Base-by-base conservation (phyloP, 2,888 invertebrate genomes). In the Heliconius hortense region DNA sequence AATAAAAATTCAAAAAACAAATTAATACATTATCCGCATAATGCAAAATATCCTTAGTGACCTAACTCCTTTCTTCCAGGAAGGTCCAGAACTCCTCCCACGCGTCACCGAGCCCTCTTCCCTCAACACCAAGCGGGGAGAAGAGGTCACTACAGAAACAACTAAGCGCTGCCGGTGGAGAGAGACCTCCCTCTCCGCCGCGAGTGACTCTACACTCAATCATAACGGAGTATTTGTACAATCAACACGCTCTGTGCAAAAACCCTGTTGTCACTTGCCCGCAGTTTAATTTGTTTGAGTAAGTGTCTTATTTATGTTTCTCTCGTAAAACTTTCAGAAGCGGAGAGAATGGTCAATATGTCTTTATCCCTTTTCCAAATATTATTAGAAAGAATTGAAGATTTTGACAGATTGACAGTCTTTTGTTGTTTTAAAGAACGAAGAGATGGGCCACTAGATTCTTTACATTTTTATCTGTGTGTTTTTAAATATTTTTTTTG, bases 251-350 rank as follows among this genome's bases (percentile, higher is more conserved):
- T n/a, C 94, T 98, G 11, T 99, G 99, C 94, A 98, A 97, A 92
- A 98, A 99, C 91, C 99, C 99, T 0, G 98, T 99, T 94, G 97
- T 98, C 53, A 99, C 98, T 0, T 99, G 99, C 90, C 99, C 99
- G 0, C 98, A 98, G 86, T 99, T 99, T 87, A 98, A 98, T 88
- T 94, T 99, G 59, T 98, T 98, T 85, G 95, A 96, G 97, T 97
- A 87, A 95, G 96, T 60, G 8, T 15, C 28, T 13, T 53, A 18
- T 59, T 59, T 59, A 10, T 43, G 5, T 15, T 18, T 18, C 1
- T 18, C 18, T 43, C 43, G 43, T 43, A 35, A 35, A 35, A 35
- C 35, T 35, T 43, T 43, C 18, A 43, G 43, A 53, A 53, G 53
- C 53, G 21, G 53, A 53, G 43, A 43, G 43, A 43, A 43, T 43